A percentile compares a stretch with the other conserved stretches of the same genome.
phyloP scores from a whole-genome alignment of 2,113 vertebrate species.

The Cisticola juncidis region DNA sequence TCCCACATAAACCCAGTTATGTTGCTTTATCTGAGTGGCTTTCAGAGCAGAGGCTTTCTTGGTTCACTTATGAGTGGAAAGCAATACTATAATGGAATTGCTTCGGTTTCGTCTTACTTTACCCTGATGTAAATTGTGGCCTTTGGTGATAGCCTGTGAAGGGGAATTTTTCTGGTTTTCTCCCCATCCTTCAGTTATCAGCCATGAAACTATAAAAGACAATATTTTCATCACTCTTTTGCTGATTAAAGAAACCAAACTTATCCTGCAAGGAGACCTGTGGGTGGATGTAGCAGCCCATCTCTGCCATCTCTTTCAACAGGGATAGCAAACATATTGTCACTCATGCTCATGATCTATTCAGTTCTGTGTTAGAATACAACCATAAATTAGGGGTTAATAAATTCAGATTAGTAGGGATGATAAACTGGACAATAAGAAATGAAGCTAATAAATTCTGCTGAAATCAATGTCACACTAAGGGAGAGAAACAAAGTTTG shows the following conservation, averaged over 20 bases:
- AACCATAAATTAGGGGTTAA: background rate
- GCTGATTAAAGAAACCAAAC: background rate
- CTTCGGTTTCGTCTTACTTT: background rate
- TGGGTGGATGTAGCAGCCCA: background rate
- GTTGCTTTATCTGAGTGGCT: background rate
- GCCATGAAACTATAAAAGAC: background rate
- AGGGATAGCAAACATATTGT: background rate
- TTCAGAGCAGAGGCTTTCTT: background rate
- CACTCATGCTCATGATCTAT: background rate
- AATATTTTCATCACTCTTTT: background rate
- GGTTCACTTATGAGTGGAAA: background rate
- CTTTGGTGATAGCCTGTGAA: accelerated
- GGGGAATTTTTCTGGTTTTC: background rate
- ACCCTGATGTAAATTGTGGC: background rate
- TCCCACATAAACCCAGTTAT: background rate
- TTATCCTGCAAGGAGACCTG: background rate
- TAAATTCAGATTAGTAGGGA: background rate
- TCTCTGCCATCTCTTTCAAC: background rate
- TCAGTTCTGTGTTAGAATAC: background rate
- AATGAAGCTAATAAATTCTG: background rate
- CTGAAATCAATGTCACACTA: background rate
- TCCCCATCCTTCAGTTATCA: background rate
- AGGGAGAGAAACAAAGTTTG: background rate
- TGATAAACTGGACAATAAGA: background rate
- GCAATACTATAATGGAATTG: background rate